phyloP scores from a whole-genome alignment of 2,888 invertebrate species.

The Ophonus ardosiacus region DNA sequence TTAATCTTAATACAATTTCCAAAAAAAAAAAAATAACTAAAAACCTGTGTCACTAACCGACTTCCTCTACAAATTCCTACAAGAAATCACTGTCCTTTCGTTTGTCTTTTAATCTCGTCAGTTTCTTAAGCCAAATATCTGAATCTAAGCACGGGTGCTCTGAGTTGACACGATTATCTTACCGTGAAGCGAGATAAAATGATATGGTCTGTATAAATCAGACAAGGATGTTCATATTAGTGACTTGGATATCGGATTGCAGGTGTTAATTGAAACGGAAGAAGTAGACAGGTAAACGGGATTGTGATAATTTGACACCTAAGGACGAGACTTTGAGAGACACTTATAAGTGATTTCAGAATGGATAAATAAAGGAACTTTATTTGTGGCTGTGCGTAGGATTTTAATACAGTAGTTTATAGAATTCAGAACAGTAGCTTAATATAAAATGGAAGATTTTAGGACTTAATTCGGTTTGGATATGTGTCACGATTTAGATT shows the following conservation, averaged over 20 bases:
- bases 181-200: slow-evolving; percentile 4
- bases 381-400: not conserved
- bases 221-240: slow-evolving; percentile 1
- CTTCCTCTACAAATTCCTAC: not conserved
- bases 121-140: slow-evolving; percentile 37
- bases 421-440: not conserved
- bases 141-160: slow-evolving; percentile 42
- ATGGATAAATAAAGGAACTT: not conserved
- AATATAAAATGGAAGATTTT: not conserved
- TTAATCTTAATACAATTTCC: no score
- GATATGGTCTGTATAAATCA: not conserved
- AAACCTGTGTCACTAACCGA: not conserved
- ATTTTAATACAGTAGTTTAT: not conserved
- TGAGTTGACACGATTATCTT: slow-evolving; percentile 44
- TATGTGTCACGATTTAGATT: not conserved
- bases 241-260: slow-evolving; percentile 33
- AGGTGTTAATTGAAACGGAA: slow-evolving; percentile 52
- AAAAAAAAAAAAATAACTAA: not conserved
- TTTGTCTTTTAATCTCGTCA: slow-evolving; percentile 3
- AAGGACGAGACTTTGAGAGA: not conserved
- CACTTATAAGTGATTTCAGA: not conserved
- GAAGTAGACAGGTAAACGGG: slow-evolving; percentile 37
- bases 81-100: not conserved
- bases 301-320: slow-evolving; percentile 39
- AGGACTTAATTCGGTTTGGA: not conserved